phyloP scores from a whole-genome alignment of 2,888 invertebrate genomes.

The Latrodectus hesperus region DNA sequence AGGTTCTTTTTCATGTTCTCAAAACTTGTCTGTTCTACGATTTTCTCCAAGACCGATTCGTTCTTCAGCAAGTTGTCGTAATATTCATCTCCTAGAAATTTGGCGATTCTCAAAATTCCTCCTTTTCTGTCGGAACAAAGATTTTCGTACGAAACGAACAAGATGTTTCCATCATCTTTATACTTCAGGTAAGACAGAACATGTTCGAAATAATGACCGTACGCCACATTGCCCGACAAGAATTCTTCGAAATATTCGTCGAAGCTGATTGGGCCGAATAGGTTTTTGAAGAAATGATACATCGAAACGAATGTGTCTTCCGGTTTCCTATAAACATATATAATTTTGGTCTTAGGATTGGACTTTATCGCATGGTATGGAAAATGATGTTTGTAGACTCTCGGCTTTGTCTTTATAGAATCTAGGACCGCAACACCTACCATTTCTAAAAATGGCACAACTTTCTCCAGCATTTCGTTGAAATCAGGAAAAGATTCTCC shows the following conservation, averaged over 20 bases:
- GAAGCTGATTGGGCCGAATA: background rate
- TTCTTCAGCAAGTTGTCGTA: constrained; percentile 1
- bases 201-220: constrained; percentile 45
- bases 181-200: constrained; percentile 23
- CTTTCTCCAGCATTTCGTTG: constrained; percentile 65
- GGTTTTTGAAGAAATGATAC: constrained; percentile 73
- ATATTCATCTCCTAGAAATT: constrained; percentile 31
- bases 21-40: constrained; percentile 29
- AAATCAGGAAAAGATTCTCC: constrained; percentile 71
- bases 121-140: background rate
- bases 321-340: constrained; percentile 76
- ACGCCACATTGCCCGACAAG: constrained; percentile 8
- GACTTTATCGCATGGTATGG: constrained; percentile 35
- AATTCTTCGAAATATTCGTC: constrained; percentile 26
- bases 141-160: constrained; percentile 49
- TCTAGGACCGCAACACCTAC: constrained; percentile 15
- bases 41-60: constrained; percentile 5
- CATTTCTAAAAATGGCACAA: constrained; percentile 40
- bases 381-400: constrained; percentile 41
- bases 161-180: constrained; percentile 9
- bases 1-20: constrained; percentile 43
- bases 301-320: constrained; percentile 76
- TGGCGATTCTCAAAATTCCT: constrained; percentile 31
- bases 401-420: background rate
- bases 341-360: constrained; percentile 72